These are phyloP conservation scores for Setipinna tenuifilis DNA, from an alignment of 2,797 vertebrate genomes.

Conservation along the genomic window DNA sequence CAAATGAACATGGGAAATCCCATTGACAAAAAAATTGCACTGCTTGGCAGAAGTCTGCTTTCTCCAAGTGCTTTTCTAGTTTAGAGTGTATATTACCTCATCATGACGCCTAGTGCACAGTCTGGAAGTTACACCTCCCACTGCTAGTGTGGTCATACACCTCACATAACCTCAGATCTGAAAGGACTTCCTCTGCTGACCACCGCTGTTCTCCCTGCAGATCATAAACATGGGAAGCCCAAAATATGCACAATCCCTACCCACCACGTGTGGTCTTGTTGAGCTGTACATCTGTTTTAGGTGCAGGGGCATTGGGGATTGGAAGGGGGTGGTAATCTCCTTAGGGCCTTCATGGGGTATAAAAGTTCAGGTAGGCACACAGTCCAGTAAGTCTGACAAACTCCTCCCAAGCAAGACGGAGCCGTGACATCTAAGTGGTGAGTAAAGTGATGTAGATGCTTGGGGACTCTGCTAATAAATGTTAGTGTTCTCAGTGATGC, in stretches of 20 bases:
- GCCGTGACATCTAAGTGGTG: background rate
- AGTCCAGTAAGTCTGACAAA: background rate
- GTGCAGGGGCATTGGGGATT: background rate
- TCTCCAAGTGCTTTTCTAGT: no score
- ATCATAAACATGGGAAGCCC: background rate
- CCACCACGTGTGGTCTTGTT: background rate
- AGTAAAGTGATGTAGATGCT: background rate
- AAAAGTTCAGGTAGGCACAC: background rate
- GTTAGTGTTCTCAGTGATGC: background rate
- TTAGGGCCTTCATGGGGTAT: slow-evolving; percentile 8
- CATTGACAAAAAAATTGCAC: no score
- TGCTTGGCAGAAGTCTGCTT: no score
- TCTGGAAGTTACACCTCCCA: no score
- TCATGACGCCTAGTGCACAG: no score
- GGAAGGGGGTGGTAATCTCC: background rate
- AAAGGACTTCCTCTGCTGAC: background rate
- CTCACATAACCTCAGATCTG: no score
- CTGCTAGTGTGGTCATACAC: no score
- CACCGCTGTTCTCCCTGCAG: background rate
- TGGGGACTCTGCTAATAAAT: background rate
- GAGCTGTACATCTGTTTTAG: background rate
- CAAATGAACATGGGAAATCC: no score
- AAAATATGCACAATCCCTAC: background rate
- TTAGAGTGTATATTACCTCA: no score
- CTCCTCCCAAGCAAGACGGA: background rate